Evolutionary conservation across 2,113 vertebrate species (phyloP).

Genomic region (Stigmatopora argus): DNA sequence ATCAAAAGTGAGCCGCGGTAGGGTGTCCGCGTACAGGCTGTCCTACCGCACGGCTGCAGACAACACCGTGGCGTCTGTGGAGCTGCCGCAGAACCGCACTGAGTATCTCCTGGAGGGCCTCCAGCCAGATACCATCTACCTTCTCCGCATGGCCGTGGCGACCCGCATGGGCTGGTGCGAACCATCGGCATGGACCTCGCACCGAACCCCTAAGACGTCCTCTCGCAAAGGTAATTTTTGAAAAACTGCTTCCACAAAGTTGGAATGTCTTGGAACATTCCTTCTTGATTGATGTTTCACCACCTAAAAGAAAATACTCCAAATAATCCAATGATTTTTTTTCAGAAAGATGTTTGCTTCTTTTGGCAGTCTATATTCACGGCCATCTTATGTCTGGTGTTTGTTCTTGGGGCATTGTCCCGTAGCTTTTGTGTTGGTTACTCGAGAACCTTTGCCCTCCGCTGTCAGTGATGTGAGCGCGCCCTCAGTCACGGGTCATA

Average conservation of each 20-base stretch:
- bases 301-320: not conserved
- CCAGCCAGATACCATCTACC: conserved; percentile 83
- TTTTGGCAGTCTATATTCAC: conserved; percentile 32
- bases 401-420: conserved; percentile 64
- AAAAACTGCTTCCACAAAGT: not conserved
- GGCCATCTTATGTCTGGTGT: conserved; percentile 43
- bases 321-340: not conserved
- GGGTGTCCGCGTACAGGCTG: conserved; percentile 80
- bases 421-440: conserved; percentile 69
- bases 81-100: conserved; percentile 74
- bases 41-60: conserved; percentile 84
- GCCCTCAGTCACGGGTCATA: conserved; percentile 73
- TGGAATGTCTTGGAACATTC: not conserved
- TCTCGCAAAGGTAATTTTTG: conserved; percentile 76
- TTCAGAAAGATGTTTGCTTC: not conserved
- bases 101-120: conserved; percentile 79
- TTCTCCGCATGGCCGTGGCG: conserved; percentile 86
- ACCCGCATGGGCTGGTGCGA: conserved; percentile 91
- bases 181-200: conserved; percentile 88
- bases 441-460: conserved; percentile 68
- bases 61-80: conserved; percentile 73
- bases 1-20: conserved; percentile 79
- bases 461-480: conserved; percentile 69
- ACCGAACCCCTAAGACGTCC: conserved; percentile 87
- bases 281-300: not conserved